Conservation (phyloP, 1,140 invertebrate genomes). For the Olivierus martensii region DNA sequence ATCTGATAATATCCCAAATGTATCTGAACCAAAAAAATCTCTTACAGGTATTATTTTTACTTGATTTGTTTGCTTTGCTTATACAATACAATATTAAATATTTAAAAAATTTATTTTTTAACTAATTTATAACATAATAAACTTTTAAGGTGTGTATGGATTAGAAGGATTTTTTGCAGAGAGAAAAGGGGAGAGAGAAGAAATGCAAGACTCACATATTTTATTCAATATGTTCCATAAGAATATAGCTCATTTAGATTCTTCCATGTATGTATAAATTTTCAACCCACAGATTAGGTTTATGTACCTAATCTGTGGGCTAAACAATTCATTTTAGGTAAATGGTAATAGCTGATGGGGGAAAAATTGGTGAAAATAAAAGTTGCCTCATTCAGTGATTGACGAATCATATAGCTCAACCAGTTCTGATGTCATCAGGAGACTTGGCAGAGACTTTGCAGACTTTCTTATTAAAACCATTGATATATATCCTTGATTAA, state of each 20-base stretch:
- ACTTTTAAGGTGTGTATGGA: conserved; percentile 1
- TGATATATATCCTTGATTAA: too few species aligned
- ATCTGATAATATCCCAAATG: not conserved
- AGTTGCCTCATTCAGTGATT: too few species aligned
- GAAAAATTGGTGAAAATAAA: too few species aligned
- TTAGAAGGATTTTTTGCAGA: conserved; percentile 22
- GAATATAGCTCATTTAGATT: conserved; percentile 20
- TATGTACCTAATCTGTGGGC: too few species aligned
- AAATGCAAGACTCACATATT: conserved; percentile 37
- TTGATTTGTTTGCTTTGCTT: not conserved
- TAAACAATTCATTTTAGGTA: too few species aligned
- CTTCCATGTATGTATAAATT: conserved; percentile 28
- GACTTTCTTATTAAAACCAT: too few species aligned
- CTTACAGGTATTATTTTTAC: not conserved
- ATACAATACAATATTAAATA: not conserved
- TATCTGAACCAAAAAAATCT: not conserved
- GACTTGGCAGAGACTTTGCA: too few species aligned
- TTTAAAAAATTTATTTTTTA: not conserved
- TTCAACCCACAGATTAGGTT: too few species aligned
- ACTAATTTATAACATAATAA: not conserved
- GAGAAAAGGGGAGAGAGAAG: conserved; percentile 36
- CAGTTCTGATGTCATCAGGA: too few species aligned
- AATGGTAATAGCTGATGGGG: too few species aligned
- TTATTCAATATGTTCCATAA: conserved; percentile 27
- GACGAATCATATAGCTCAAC: too few species aligned